Conservation (phyloP, 2,113 vertebrate species). For the Perca flavescens region DNA sequence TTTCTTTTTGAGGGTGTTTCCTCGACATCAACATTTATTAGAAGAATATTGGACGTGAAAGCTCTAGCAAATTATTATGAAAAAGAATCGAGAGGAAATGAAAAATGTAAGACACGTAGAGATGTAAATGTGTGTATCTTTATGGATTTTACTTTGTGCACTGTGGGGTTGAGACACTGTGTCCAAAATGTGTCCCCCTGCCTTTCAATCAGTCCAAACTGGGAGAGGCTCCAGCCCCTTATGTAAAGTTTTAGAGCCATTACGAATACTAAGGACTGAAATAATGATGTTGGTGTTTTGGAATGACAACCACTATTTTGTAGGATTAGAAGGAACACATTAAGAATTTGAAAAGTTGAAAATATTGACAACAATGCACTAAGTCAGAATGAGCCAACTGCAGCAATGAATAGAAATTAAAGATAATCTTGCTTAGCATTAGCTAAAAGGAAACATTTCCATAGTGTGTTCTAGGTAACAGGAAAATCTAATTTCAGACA, state of each 20-base stretch:
- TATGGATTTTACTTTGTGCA: constrained; percentile 3
- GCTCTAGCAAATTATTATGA: constrained; percentile 11
- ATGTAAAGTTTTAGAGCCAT: neutral
- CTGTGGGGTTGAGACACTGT: neutral
- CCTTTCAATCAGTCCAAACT: neutral
- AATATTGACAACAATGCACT: neutral
- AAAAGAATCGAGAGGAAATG: constrained; percentile 19
- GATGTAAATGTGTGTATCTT: constrained; percentile 33
- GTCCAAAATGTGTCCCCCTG: constrained; percentile 21
- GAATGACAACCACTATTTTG: neutral
- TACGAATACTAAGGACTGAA: constrained; percentile 1
- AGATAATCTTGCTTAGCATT: neutral
- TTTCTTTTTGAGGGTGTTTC: constrained; percentile 25
- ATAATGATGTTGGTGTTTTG: neutral
- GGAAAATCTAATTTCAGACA: constrained; percentile 3
- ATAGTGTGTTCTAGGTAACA: neutral
- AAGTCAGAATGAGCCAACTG: neutral
- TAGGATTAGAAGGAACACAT: neutral
- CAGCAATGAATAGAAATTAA: neutral
- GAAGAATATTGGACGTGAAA: constrained; percentile 32
- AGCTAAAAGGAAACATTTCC: constrained; percentile 7
- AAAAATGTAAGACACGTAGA: constrained; percentile 21
- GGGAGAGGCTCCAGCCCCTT: neutral
- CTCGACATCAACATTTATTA: constrained; percentile 37
- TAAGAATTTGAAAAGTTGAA: neutral